Evolutionary conservation across 2,113 vertebrate genomes (phyloP).

Genomic region (Ctenodactylus gundi): DNA sequence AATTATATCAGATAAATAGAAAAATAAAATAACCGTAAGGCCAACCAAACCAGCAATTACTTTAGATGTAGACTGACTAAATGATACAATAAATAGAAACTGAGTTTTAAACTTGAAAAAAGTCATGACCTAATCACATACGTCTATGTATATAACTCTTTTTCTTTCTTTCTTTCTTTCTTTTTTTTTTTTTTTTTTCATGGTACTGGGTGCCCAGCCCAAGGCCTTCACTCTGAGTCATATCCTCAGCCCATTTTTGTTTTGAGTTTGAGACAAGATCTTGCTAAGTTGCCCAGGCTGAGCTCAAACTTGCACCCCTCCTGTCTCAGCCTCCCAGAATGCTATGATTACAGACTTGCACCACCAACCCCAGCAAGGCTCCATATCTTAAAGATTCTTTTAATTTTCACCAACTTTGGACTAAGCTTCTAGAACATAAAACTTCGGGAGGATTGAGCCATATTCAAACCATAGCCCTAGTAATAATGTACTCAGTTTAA

Average conservation of each 20-base stretch:
- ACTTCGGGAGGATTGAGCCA: not conserved
- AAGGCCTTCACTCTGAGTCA: too few species aligned
- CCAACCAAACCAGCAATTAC: not conserved
- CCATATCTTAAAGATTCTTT: not conserved
- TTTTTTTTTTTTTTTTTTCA: too few species aligned
- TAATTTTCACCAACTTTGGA: not conserved
- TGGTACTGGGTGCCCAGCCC: too few species aligned
- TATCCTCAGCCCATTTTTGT: too few species aligned
- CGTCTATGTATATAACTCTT: too few species aligned
- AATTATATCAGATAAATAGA: not conserved
- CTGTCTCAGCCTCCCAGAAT: too few species aligned
- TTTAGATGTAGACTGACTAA: not conserved
- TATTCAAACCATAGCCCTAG: not conserved
- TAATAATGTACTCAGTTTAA: not conserved
- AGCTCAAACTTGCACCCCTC: too few species aligned
- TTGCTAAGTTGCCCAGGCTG: too few species aligned
- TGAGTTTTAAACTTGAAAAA: constrained; percentile 3
- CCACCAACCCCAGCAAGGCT: not conserved
- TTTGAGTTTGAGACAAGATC: too few species aligned
- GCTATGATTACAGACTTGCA: too few species aligned
- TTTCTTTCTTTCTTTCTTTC: too few species aligned
- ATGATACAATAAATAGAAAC: not conserved
- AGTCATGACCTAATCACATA: not conserved
- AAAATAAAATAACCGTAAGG: not conserved
- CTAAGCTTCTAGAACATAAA: not conserved